phyloP scores from a whole-genome alignment of 2,888 invertebrate species.

The Dugesia japonica region DNA sequence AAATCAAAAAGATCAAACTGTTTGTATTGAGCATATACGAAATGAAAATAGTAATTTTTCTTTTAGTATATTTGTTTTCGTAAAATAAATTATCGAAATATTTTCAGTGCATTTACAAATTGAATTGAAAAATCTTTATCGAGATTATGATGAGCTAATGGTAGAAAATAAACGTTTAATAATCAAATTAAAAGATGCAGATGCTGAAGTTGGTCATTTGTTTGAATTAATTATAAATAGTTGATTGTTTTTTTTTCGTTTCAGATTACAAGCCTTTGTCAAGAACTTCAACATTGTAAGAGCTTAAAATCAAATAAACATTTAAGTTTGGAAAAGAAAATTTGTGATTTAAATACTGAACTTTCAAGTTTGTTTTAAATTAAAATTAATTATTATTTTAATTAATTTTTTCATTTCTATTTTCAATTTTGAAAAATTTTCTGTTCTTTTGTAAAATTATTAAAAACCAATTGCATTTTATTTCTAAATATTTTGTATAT shows the following conservation, averaged over 20 bases:
- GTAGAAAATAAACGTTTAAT: not conserved
- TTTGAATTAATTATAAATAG: too few relatives aligned
- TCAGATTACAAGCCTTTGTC: slow-evolving; percentile 17
- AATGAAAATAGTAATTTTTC: slow-evolving; percentile 5
- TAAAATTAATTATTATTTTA: too few relatives aligned
- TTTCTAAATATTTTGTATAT: too few relatives aligned
- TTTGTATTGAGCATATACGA: not conserved
- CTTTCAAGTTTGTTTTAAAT: not conserved
- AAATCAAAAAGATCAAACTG: slow-evolving; percentile 11
- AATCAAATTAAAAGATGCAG: not conserved
- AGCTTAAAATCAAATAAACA: not conserved
- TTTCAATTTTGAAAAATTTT: too few relatives aligned
- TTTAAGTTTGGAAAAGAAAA: slow-evolving; percentile 20
- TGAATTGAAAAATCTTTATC: not conserved
- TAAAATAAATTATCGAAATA: too few relatives aligned
- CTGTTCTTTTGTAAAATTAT: too few relatives aligned
- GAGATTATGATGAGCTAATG: not conserved
- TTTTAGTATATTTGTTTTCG: too few relatives aligned
- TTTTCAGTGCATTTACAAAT: not conserved
- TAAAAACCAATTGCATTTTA: too few relatives aligned
- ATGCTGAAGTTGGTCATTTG: not conserved
- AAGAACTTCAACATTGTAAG: slow-evolving; percentile 16
- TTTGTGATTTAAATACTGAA: slow-evolving; percentile 21
- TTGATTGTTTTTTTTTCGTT: too few relatives aligned
- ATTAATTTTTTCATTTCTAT: too few relatives aligned